A percentile compares a stretch with the other conserved stretches of the same genome.
Conservation (phyloP, 2,888 invertebrate species). For the Adelognathus sp. region DNA sequence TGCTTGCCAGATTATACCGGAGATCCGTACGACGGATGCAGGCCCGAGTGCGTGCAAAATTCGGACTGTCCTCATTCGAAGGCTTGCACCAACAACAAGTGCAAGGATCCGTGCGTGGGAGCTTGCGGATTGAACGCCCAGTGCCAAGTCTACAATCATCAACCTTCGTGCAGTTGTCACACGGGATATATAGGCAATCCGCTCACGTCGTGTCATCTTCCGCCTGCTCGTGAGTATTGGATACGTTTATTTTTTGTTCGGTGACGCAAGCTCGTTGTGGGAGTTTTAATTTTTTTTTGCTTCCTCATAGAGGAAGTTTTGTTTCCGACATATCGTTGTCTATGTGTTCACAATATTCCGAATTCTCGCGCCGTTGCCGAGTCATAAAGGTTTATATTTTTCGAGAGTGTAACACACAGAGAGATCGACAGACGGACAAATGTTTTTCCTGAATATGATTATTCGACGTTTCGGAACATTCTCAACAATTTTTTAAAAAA, state of each 20-base stretch:
- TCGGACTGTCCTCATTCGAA: constrained; percentile 90
- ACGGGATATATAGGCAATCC: constrained; percentile 91
- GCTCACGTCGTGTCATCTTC: constrained; percentile 87
- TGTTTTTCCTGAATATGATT: no score
- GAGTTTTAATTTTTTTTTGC: not conserved
- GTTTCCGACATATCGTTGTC: no score
- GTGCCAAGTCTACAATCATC: constrained; percentile 91
- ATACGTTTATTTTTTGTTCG: constrained; percentile 6
- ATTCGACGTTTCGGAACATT: not conserved
- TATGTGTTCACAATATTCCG: no score
- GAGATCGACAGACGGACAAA: no score
- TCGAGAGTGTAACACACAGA: no score
- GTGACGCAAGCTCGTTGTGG: not conserved
- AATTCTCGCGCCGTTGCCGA: no score
- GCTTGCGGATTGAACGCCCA: constrained; percentile 92
- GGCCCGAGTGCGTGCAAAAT: constrained; percentile 94
- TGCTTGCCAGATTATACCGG: constrained; percentile 92
- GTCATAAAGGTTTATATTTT: no score
- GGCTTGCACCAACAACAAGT: constrained; percentile 92
- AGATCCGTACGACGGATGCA: constrained; percentile 92
- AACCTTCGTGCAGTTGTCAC: constrained; percentile 89
- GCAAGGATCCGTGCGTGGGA: constrained; percentile 91
- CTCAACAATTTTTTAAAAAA: not conserved
- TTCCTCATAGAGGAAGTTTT: not conserved
- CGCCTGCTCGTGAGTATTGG: constrained; percentile 80